Conservation (phyloP, 2,113 vertebrate genomes). For the Meleagris gallopavo region DNA sequence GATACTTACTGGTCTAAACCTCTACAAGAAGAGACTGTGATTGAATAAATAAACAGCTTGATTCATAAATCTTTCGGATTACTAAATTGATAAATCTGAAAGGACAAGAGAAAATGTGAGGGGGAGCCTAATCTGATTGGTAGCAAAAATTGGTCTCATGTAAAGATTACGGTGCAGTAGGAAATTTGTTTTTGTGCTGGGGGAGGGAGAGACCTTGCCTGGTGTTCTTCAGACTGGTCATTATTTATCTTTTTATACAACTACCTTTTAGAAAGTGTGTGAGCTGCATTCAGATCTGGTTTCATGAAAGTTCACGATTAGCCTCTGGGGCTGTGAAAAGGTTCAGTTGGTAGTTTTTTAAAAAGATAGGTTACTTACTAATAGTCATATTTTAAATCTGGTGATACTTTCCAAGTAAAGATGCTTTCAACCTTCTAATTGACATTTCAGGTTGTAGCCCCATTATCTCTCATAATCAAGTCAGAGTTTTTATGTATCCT, state of each 20-base stretch:
- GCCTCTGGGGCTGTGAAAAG: conserved; percentile 26
- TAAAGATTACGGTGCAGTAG: not conserved
- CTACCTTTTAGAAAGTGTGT: not conserved
- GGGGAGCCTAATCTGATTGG: not conserved
- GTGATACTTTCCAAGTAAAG: not conserved
- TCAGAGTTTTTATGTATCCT: not conserved
- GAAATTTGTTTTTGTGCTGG: not conserved
- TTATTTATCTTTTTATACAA: not conserved
- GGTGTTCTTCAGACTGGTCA: not conserved
- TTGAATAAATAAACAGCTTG: not conserved
- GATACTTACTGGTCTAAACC: not conserved
- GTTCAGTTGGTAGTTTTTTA: not conserved
- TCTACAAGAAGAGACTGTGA: not conserved
- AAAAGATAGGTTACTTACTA: not conserved
- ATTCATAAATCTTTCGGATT: not conserved
- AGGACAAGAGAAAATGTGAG: not conserved
- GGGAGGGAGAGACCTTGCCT: fast-evolving
- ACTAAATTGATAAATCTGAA: not conserved
- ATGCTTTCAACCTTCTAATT: not conserved
- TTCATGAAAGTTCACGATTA: not conserved
- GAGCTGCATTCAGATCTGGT: not conserved
- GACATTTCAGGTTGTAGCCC: not conserved
- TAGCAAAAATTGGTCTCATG: not conserved
- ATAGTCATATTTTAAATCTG: not conserved
- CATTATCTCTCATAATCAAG: not conserved